These are phyloP conservation scores for Poecilia wingei DNA, from an alignment of 2,797 vertebrate species.

Conservation along the genomic window DNA sequence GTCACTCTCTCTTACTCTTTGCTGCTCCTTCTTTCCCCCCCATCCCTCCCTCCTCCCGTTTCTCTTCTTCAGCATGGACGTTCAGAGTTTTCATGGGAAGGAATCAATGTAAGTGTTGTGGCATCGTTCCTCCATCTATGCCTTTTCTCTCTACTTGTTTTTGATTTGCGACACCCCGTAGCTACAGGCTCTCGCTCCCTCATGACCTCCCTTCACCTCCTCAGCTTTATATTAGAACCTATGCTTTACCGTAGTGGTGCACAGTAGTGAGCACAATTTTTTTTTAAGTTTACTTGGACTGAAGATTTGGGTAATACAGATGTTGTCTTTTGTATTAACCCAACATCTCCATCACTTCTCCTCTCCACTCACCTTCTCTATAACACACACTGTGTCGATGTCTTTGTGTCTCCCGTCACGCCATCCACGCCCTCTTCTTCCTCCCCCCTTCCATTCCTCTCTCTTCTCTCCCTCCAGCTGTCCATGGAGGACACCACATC, in stretches of 20 bases:
- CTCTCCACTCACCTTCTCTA: slow-evolving; percentile 72
- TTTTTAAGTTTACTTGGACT: slow-evolving; percentile 24
- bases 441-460: slow-evolving; percentile 62
- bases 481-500: slow-evolving; percentile 99
- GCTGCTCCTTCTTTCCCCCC: slow-evolving; percentile 51
- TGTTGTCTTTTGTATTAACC: slow-evolving; percentile 71
- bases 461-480: slow-evolving; percentile 83
- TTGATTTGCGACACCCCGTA: slow-evolving; percentile 69
- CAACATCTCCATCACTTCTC: slow-evolving; percentile 70
- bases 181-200: slow-evolving; percentile 45
- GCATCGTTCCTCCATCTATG: slow-evolving; percentile 74
- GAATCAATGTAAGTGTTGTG: slow-evolving; percentile 94
- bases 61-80: slow-evolving; percentile 91
- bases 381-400: slow-evolving; percentile 83
- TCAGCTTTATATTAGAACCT: slow-evolving; percentile 45
- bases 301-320: slow-evolving; percentile 51
- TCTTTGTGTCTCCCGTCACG: slow-evolving; percentile 69
- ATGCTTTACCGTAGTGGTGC: slow-evolving; percentile 58
- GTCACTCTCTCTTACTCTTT: slow-evolving; percentile 70
- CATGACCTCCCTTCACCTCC: slow-evolving; percentile 55
- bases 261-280: slow-evolving; percentile 64
- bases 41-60: slow-evolving; percentile 59
- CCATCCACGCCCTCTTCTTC: slow-evolving; percentile 61
- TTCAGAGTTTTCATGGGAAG: slow-evolving; percentile 99
- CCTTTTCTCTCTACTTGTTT: slow-evolving; percentile 41